phyloP scores from a whole-genome alignment of 2,113 vertebrate genomes.

The Aspidoscelis tigris region DNA sequence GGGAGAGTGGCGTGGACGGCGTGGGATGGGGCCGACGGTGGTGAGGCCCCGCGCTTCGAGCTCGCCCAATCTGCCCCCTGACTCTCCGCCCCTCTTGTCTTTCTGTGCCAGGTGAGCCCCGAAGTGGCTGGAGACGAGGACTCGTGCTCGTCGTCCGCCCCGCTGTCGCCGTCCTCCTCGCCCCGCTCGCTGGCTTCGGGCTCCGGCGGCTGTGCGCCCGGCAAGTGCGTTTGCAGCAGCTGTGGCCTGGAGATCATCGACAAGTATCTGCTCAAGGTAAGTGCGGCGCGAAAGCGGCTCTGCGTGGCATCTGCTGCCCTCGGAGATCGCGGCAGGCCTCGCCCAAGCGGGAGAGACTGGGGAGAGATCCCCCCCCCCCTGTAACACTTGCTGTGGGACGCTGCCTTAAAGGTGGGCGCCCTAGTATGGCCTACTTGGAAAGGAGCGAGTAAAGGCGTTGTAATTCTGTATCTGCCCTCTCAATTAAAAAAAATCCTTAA shows the following conservation, averaged over 20 bases:
- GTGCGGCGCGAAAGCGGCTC: background rate
- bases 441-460: background rate
- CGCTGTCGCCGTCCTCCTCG: conserved; percentile 83
- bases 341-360: too few species aligned
- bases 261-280: conserved; percentile 97
- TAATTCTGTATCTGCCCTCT: too few species aligned
- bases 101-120: conserved; percentile 76
- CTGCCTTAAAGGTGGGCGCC: background rate
- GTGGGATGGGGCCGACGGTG: background rate
- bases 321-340: too few species aligned
- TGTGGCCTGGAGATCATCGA: conserved; percentile 94
- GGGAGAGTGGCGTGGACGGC: background rate
- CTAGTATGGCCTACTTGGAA: background rate
- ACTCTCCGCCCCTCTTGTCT: background rate
- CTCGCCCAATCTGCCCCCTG: background rate
- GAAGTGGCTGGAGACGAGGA: conserved; percentile 84
- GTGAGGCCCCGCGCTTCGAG: background rate
- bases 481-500: background rate
- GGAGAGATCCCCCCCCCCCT: too few species aligned
- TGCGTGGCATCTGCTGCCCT: too few species aligned
- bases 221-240: conserved; percentile 87
- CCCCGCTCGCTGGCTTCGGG: conserved; percentile 88
- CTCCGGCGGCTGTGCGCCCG: conserved; percentile 71
- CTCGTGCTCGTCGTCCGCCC: conserved; percentile 80
- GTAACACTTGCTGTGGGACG: too few species aligned